These are phyloP conservation scores for Schizaphis graminum DNA, from an alignment of 2,888 invertebrate genomes.

Conservation along the genomic window DNA sequence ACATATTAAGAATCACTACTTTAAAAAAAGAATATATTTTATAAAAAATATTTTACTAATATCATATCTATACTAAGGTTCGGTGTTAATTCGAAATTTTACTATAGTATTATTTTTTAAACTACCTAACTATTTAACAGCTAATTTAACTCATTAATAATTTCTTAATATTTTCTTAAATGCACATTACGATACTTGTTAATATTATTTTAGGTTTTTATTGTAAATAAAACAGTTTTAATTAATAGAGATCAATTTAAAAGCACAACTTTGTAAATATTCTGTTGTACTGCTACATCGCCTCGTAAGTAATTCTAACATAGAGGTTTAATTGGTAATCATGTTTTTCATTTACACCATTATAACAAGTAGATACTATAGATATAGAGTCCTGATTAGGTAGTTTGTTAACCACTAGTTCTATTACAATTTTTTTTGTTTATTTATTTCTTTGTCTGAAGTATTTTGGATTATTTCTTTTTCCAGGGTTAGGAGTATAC, in stretches of 20 bases:
- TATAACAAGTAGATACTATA: neutral
- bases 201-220: too few species aligned
- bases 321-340: neutral
- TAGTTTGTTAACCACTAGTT: neutral
- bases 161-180: too few species aligned
- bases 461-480: neutral
- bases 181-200: too few species aligned
- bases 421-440: neutral
- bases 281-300: neutral
- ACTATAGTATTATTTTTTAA: too few species aligned
- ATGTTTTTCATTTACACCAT: neutral
- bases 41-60: neutral
- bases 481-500: neutral
- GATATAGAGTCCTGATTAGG: neutral
- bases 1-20: neutral
- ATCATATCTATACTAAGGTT: neutral
- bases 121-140: too few species aligned
- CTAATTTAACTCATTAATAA: too few species aligned
- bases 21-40: neutral
- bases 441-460: neutral
- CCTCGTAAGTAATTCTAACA: neutral
- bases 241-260: neutral
- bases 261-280: neutral
- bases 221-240: neutral
- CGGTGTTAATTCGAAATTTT: neutral